Evolutionary conservation across 2,888 invertebrate species (phyloP).

Genomic region (Polietes domitor): DNA sequence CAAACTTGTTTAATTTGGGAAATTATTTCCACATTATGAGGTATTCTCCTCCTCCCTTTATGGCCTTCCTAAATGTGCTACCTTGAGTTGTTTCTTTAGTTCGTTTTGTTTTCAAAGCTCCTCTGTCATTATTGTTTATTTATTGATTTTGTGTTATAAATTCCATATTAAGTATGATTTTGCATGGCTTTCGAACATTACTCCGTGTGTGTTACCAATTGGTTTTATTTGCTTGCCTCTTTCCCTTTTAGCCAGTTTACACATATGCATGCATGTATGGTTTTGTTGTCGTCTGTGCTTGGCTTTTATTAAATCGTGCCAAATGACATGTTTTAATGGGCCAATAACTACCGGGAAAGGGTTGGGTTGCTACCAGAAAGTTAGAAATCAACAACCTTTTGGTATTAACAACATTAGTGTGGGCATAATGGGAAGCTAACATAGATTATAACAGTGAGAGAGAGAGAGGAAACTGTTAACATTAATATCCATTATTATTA

Average conservation of each 20-base stretch:
- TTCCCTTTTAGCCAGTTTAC: no score
- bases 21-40: slow-evolving; percentile 43
- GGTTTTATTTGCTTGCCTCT: not conserved
- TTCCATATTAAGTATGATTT: slow-evolving; percentile 61
- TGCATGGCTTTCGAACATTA: slow-evolving; percentile 63
- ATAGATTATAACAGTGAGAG: no score
- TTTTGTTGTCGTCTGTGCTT: not conserved
- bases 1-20: slow-evolving; percentile 40
- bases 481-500: no score
- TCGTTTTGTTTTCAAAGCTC: slow-evolving; percentile 53
- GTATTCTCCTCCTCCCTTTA: no score
- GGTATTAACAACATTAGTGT: no score
- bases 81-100: no score
- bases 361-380: not conserved
- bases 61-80: no score
- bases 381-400: no score
- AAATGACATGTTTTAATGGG: slow-evolving; percentile 24
- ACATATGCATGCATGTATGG: no score
- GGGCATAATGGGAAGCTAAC: no score
- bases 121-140: slow-evolving; percentile 15
- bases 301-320: slow-evolving; percentile 8
- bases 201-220: not conserved
- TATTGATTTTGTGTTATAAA: slow-evolving; percentile 61
- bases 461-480: no score
- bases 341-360: not conserved